Conservation (phyloP, 2,888 invertebrate genomes). For the Patella ulyssiponensis region DNA sequence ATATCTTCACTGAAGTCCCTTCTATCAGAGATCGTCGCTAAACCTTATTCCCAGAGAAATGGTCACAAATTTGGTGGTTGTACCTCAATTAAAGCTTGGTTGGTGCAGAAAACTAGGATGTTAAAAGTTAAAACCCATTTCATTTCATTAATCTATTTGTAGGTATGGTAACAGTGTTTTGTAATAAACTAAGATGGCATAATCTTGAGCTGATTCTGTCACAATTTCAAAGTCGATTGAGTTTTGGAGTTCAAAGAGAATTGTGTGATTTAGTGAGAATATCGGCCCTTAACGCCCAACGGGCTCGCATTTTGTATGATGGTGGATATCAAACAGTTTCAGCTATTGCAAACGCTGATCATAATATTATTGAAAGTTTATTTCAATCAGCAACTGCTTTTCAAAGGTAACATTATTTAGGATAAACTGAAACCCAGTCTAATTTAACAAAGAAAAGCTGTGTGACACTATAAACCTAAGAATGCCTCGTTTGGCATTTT, state of each 20-base stretch:
- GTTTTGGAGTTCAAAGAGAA: constrained; percentile 94
- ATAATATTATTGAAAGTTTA: constrained; percentile 81
- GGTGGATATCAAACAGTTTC: constrained; percentile 85
- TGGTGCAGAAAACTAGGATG: neutral
- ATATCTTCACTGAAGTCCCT: too few species aligned
- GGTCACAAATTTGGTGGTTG: too few species aligned
- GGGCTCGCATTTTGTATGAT: constrained; percentile 87
- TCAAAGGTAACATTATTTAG: constrained; percentile 76
- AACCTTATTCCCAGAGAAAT: too few species aligned
- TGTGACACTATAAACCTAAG: too few species aligned
- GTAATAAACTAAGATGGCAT: constrained; percentile 91
- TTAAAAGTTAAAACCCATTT: neutral
- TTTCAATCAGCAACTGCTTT: constrained; percentile 87
- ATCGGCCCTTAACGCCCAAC: constrained; percentile 84
- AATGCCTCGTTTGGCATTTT: too few species aligned
- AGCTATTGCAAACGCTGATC: constrained; percentile 83
- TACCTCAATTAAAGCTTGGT: too few species aligned
- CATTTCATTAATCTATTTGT: constrained; percentile 21
- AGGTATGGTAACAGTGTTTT: constrained; percentile 98
- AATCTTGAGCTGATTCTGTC: constrained; percentile 89
- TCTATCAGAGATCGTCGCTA: too few species aligned
- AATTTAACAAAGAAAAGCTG: too few species aligned
- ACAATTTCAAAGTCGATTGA: constrained; percentile 93
- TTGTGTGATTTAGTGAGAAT: constrained; percentile 88
- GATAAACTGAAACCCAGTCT: neutral